A percentile compares a stretch with the other conserved stretches of the same genome.
phyloP scores from a whole-genome alignment of 2,797 vertebrate species.

The Xerus rutilus region DNA sequence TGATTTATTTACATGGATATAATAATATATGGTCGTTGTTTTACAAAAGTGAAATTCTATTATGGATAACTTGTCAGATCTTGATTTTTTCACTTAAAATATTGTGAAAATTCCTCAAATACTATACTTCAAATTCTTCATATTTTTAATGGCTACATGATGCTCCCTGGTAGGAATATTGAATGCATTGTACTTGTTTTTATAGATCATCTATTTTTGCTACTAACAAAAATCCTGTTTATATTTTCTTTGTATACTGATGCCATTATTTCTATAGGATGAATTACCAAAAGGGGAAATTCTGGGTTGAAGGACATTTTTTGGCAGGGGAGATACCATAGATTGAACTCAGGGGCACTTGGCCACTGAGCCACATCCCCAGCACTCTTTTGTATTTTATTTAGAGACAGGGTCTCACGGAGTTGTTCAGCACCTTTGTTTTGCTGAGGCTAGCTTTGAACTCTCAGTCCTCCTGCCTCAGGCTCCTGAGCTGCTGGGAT shows the following conservation, averaged over 20 bases:
- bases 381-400: too few relatives aligned
- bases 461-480: too few relatives aligned
- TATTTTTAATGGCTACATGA: background rate
- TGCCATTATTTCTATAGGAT: background rate
- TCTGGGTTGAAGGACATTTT: background rate
- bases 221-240: background rate
- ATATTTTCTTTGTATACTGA: background rate
- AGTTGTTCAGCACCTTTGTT: too few relatives aligned
- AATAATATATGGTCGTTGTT: background rate
- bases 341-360: too few relatives aligned
- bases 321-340: too few relatives aligned
- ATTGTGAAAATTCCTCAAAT: background rate
- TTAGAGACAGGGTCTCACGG: too few relatives aligned
- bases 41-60: background rate
- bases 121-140: background rate
- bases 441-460: too few relatives aligned
- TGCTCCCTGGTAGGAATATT: background rate
- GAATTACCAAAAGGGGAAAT: background rate
- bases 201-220: background rate
- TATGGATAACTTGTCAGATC: background rate
- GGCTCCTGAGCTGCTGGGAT: too few relatives aligned
- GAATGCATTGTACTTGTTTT: background rate
- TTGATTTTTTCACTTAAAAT: conserved; percentile 13
- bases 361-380: too few relatives aligned
- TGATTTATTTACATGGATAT: background rate